A percentile compares a stretch with the other conserved stretches of the same genome.
These are phyloP conservation scores for Nomia melanderi DNA, from an alignment of 1,140 invertebrate genomes.

Conservation along the genomic window DNA sequence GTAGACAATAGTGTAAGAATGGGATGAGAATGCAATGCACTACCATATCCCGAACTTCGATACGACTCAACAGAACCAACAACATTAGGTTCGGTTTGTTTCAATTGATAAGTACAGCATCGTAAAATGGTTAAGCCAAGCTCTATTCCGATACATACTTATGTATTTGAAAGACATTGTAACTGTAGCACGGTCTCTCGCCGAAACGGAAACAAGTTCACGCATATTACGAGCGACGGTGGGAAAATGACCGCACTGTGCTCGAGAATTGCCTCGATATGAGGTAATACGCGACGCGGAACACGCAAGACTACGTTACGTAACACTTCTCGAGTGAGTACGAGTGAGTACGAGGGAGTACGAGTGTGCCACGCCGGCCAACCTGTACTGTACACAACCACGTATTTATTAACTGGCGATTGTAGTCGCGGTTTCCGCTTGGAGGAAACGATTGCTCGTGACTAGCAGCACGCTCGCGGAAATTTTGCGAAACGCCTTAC, in stretches of 20 bases:
- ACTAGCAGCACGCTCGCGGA: conserved; percentile 7
- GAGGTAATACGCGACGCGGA: conserved; percentile 70
- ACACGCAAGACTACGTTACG: conserved; percentile 69
- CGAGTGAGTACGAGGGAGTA: conserved; percentile 43
- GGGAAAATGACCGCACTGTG: conserved; percentile 71
- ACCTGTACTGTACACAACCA: conserved; percentile 8
- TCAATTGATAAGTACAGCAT: no score
- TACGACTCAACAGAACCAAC: no score
- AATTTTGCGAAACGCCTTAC: neutral
- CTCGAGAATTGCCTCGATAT: conserved; percentile 70
- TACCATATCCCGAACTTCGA: no score
- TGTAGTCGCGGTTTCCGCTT: conserved; percentile 45
- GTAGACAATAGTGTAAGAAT: no score
- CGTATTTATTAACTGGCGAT: conserved; percentile 59
- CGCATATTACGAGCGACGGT: conserved; percentile 47
- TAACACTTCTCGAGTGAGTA: conserved; percentile 60
- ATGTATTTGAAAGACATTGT: no score
- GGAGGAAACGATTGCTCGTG: conserved; percentile 24
- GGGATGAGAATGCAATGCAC: no score
- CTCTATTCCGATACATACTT: no score
- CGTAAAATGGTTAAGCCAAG: no score
- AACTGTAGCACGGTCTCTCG: neutral
- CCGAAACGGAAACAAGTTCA: conserved; percentile 38
- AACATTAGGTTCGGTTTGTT: no score
- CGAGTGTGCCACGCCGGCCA: conserved; percentile 10